Evolutionary conservation across 2,888 invertebrate species (phyloP), one percentile per base, ranked within the genome.

Genomic region (Tetropium fuscum): DNA sequence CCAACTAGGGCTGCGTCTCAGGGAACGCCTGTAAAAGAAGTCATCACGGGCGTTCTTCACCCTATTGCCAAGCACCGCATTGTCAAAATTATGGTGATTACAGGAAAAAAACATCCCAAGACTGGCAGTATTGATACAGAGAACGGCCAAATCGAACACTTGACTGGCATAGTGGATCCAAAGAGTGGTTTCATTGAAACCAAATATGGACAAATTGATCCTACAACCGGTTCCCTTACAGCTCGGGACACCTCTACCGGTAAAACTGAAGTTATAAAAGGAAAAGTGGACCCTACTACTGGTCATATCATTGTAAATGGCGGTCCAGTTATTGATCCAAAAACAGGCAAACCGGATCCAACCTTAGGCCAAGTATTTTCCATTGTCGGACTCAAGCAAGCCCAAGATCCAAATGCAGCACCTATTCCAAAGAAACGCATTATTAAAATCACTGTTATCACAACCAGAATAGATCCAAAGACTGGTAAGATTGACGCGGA

Each of bases 11-110:
- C 64, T 32, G 60, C 57, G 3, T 48, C 55, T 6, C 58, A 63
- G 15, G 51, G 47, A 7, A 64, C 71, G 32, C 69, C 72, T 1
- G 53, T 68, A 15, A 72, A 71, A 57, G 71, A 73, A 43, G 68
- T 71, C n/a, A 53, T 74, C 38, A 72, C 72, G 8, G 70, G 74
- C 4, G 64, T 72, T 3, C 60, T 73, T 10, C 71, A 70, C 43
- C 74, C 73, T 8, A 68, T 74, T 11, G 71, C 71, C 44, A 73
- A 79, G 68, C 78, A 79, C 47, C 76, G 81, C 20, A 76, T 81
- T 40, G 90, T 90, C 10, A 90, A 90, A 79, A 90, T 90, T 62
- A 90, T 90, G 89, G 89, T 90, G 1, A 88, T 90, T 57, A 89
- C 89, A 36, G 87, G 88, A 0, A 88, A 85, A 76, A 84, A 88